Base-by-base conservation (phyloP, 2,113 vertebrate species). In the Eidolon helvum region DNA sequence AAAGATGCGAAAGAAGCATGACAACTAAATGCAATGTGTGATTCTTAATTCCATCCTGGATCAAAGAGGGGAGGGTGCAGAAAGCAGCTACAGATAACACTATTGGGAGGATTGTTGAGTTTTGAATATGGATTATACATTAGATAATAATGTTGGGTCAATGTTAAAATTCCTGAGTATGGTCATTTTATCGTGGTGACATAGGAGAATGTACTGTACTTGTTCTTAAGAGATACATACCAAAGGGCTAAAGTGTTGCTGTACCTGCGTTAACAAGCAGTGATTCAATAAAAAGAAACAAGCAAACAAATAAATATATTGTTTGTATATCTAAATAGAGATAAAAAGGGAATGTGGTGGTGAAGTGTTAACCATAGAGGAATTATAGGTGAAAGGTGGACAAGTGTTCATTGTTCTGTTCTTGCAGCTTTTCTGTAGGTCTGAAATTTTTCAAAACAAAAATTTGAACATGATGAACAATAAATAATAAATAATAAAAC, bases 381-480 rank as follows among this genome's bases (percentile, higher is more conserved):
- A 88, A 91, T 82, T 86, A 33, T 22, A 94, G 91, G 63, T 91
- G 69, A 91, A 91, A 12, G 11, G 24, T 40, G 65, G 92, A 82
- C 11, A n/a, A 30, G 35, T 26, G 2, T 57, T 82, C 61, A 53
- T 69, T 92, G 21, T 85, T 95, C 24, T 40, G 26, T 85, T 95
- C 40, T 91, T 66, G 14, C 35, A 83, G 43, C 16, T 82, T 89
- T 95, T 93, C 55, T 68, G 14, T 89, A 91, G 71, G 35, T 63
- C 84, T 71, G 22, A 75, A 94, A 78, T 79, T 90, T 90, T 96
- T 87, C 75, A 88, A 69, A 74, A 94, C 35, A 45, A 95, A 96
- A 84, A 61, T 18, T 86, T 90, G 26, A 45, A 33, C 50, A 74
- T 24, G 93, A 90, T 61, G 66, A 93, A 71, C 15, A 77, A 85